phyloP scores from a whole-genome alignment of 2,113 vertebrate genomes.

The Capra hircus region DNA sequence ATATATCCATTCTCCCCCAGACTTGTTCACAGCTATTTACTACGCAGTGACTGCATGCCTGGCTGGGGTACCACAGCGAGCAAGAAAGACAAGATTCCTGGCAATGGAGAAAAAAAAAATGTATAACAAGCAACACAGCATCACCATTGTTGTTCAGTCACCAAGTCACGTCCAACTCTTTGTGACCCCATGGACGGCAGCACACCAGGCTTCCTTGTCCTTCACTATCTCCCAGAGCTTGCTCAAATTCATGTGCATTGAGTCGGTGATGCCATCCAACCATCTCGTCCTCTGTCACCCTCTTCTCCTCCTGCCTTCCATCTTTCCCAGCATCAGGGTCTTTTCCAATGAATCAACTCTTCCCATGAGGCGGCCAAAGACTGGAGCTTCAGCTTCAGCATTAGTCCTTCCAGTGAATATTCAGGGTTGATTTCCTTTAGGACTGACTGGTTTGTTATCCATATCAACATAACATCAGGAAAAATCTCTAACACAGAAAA shows the following conservation, averaged over 20 bases:
- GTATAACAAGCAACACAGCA: background rate
- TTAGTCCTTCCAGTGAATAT: background rate
- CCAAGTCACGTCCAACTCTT: background rate
- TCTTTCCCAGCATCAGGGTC: background rate
- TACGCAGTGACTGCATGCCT: background rate
- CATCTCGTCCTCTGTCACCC: background rate
- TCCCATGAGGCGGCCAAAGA: background rate
- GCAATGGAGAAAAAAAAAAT: background rate
- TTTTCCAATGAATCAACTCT: background rate
- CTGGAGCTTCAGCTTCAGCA: background rate
- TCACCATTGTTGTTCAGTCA: background rate
- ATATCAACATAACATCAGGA: background rate
- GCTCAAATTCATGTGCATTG: background rate
- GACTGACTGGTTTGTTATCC: background rate
- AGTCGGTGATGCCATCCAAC: background rate
- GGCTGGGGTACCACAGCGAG: background rate
- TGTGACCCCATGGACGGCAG: background rate
- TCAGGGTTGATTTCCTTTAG: background rate
- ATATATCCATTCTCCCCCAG: background rate
- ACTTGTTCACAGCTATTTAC: background rate
- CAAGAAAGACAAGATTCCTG: background rate
- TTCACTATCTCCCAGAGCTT: background rate
- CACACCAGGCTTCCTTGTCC: background rate
- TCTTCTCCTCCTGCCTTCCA: background rate
- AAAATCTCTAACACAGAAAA: background rate